Conservation (phyloP, 2,113 vertebrate species). For the Turnix velox region DNA sequence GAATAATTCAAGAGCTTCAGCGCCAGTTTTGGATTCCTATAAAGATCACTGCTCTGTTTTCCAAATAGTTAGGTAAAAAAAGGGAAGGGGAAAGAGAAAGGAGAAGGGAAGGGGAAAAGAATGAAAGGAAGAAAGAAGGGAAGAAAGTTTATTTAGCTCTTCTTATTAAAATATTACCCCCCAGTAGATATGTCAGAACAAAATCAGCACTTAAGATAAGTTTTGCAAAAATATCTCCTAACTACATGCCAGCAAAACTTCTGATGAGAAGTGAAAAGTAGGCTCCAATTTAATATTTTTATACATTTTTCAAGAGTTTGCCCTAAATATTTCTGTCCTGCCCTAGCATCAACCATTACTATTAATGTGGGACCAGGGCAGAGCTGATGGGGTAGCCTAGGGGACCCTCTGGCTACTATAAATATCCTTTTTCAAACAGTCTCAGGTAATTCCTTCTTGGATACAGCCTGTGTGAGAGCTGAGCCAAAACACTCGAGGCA, state of each 20-base stretch:
- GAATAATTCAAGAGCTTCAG: slow-evolving; percentile 51
- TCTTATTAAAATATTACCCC: background rate
- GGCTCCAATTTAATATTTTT: background rate
- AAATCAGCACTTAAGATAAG: background rate
- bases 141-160: background rate
- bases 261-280: background rate
- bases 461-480: background rate
- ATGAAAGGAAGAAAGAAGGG: background rate
- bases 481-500: background rate
- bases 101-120: background rate
- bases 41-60: slow-evolving; percentile 16
- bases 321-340: background rate
- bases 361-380: background rate
- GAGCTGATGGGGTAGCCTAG: background rate
- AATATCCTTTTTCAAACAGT: background rate
- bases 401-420: background rate
- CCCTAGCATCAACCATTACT: background rate
- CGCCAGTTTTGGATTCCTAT: slow-evolving; percentile 27
- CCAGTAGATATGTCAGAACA: background rate
- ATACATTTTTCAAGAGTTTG: background rate
- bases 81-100: background rate
- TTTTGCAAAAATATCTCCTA: background rate
- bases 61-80: background rate
- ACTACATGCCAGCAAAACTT: background rate
- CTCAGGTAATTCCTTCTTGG: background rate